Conservation (phyloP, 2,113 vertebrate species). For the Bombycilla garrulus region DNA sequence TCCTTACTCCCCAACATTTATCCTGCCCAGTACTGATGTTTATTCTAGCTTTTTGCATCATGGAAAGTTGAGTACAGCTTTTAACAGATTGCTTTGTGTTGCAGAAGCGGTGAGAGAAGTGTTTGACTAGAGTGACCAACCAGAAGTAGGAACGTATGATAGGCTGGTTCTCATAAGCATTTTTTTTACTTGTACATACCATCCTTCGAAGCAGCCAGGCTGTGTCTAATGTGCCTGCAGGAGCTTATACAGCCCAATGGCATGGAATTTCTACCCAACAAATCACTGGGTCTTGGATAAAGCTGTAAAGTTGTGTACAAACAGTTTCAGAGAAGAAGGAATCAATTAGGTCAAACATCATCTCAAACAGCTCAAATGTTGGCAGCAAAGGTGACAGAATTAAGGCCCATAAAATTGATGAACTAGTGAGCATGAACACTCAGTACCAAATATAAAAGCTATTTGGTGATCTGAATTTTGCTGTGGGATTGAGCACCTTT, state of each 20-base stretch:
- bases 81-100: background rate
- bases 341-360: background rate
- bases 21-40: background rate
- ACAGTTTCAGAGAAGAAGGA: background rate
- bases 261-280: background rate
- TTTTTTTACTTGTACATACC: fast-evolving
- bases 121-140: background rate
- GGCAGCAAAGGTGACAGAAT: background rate
- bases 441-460: background rate
- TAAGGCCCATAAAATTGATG: background rate
- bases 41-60: background rate
- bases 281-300: background rate
- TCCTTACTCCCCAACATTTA: background rate
- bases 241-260: background rate
- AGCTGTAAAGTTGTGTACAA: background rate
- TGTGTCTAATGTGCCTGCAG: background rate
- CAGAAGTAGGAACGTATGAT: background rate
- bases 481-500: background rate
- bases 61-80: background rate
- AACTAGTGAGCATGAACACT: background rate
- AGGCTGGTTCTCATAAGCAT: background rate
- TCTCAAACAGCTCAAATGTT: background rate
- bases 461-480: background rate
- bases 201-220: background rate
- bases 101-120: background rate